Percentiles rank a stretch among this genome's conserved stretches.
phyloP scores from a whole-genome alignment of 2,797 vertebrate species.

The Paramormyrops hopkinsi region DNA sequence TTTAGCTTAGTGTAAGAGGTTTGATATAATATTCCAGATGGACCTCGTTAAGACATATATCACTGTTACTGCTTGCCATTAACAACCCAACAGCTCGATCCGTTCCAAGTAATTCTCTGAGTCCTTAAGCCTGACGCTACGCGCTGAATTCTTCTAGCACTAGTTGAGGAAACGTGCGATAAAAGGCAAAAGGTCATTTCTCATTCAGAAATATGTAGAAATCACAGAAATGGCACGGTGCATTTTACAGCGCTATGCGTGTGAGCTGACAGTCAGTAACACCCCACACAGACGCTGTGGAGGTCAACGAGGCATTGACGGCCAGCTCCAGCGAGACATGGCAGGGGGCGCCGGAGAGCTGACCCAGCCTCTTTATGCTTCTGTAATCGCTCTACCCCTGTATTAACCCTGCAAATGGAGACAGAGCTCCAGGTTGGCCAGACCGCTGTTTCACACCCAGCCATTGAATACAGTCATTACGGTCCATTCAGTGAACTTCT shows the following conservation, averaged over 20 bases:
- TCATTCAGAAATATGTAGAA: neutral
- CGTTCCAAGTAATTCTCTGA: neutral
- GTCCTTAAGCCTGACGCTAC: neutral
- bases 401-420: constrained; percentile 59
- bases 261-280: neutral
- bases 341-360: constrained; percentile 47
- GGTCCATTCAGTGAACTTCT: neutral
- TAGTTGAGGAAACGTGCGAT: neutral
- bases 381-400: constrained; percentile 57
- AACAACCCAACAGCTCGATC: neutral
- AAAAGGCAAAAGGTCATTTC: neutral
- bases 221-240: neutral
- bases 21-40: neutral
- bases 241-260: neutral
- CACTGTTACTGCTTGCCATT: neutral
- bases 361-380: constrained; percentile 49
- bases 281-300: neutral
- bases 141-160: neutral
- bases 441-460: neutral
- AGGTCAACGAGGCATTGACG: constrained; percentile 22
- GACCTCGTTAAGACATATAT: neutral
- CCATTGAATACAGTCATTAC: neutral
- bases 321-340: constrained; percentile 26
- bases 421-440: constrained; percentile 33
- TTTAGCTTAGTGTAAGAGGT: neutral